Base-by-base conservation (phyloP, 2,797 vertebrate genomes). In the Rhynchotus rufescens region DNA sequence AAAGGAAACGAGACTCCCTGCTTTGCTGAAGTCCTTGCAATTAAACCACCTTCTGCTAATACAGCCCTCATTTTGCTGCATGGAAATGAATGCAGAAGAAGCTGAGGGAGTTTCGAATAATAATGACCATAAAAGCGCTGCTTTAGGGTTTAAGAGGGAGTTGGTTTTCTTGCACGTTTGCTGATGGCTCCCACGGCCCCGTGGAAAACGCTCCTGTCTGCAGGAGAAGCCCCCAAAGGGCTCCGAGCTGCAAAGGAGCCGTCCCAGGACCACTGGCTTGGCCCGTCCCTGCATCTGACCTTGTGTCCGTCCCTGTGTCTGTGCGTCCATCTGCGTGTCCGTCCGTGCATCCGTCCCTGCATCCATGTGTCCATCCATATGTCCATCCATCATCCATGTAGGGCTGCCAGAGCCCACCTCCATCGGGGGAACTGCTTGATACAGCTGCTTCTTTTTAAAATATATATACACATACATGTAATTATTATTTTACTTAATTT, bases 41-140 rank as follows among this genome's bases (percentile, higher is more conserved):
- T 88, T 89, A 95, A 95, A 93, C 74, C 66, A 82, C 80, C 79
- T 69, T 83, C 75, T 83, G 84, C 69, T 79, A 90, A 90, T 20
- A 17, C 3, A 32, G 52, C 62, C 74, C 86, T 92, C 80, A 4
- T 90, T 89, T 68, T 51, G 65, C 60, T 15, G 81, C 68, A 15
- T 84, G 77, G 64, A 93, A 95, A 86, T 44, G 87, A 94, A 84
- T 5, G 44, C 38, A 68, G 72, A 77, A 57, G 65, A 85, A 68
- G 82, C 77, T 49, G 26, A 57, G 52, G 62, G 92, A 92, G 45
- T 28, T 78, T 75, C 28, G 92, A 79, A 83, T 75, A 90, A 86
- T 54, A 86, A 76, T 14, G 72, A 82, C 36, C 49, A 40, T 40
- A 42, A 65, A 84, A 89, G 49, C 0, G 45, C 59, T 86, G 84